Conservation (phyloP, 2,888 invertebrate species). For the Polydrusus tereticollis region DNA sequence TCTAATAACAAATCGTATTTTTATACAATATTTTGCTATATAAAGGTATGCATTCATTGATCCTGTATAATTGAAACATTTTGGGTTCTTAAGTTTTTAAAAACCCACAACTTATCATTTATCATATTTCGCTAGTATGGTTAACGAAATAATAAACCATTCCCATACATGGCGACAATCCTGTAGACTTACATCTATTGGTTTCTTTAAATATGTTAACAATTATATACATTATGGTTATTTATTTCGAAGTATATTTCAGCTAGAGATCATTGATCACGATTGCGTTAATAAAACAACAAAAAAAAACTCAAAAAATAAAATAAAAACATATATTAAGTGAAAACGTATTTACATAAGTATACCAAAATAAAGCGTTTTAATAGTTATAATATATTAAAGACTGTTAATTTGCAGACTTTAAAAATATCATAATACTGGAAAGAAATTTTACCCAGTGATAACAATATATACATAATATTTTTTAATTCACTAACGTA, state of each 20-base stretch:
- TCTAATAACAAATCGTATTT: too few species aligned
- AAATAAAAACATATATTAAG: slow-evolving; percentile 22
- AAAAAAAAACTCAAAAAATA: slow-evolving; percentile 8
- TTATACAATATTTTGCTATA: too few species aligned
- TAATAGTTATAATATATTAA: background rate
- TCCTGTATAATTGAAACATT: too few species aligned
- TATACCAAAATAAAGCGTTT: background rate
- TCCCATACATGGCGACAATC: too few species aligned
- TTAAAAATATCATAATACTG: slow-evolving; percentile 34
- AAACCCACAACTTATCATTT: too few species aligned
- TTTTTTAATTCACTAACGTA: slow-evolving; percentile 22
- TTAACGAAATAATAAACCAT: too few species aligned
- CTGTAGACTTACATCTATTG: slow-evolving; percentile 24
- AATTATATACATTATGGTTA: slow-evolving; percentile 29
- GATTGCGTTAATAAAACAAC: background rate
- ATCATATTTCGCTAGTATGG: too few species aligned
- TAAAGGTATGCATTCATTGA: too few species aligned
- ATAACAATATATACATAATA: slow-evolving; percentile 45
- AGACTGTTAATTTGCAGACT: slow-evolving; percentile 4
- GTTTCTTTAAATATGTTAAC: slow-evolving; percentile 23
- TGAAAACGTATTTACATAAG: slow-evolving; percentile 11
- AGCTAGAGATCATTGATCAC: background rate
- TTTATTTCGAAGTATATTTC: slow-evolving; percentile 16
- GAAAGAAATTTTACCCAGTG: slow-evolving; percentile 8
- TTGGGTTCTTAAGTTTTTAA: too few species aligned